These are phyloP conservation scores for Eupithecia exiguata DNA, from an alignment of 2,888 invertebrate genomes.

Conservation along the genomic window DNA sequence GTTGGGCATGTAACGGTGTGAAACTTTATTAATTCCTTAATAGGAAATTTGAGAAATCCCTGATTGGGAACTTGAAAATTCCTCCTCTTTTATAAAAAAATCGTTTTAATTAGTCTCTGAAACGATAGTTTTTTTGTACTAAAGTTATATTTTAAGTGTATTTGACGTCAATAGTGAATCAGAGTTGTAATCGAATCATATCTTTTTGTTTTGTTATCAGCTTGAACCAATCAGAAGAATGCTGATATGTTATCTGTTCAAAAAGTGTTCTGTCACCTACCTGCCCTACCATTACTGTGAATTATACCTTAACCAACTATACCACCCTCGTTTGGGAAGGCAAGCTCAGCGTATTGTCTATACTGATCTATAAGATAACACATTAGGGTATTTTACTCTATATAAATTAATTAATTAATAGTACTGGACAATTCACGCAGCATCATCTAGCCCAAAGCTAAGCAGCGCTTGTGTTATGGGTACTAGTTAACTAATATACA, in stretches of 20 bases:
- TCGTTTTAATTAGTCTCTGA: neutral
- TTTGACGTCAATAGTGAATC: neutral
- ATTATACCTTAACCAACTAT: neutral
- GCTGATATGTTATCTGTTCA: neutral
- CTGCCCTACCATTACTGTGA: neutral
- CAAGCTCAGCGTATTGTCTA: too few species aligned
- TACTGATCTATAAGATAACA: too few species aligned
- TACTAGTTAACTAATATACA: too few species aligned
- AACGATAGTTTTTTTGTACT: neutral
- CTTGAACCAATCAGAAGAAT: neutral
- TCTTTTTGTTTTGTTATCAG: neutral
- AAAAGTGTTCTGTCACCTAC: neutral
- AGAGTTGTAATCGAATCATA: neutral
- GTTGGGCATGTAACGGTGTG: neutral
- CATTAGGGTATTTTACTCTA: too few species aligned
- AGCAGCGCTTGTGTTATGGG: too few species aligned
- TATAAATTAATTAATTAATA: too few species aligned
- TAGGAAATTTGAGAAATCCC: neutral
- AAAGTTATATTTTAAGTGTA: neutral
- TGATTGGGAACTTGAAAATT: neutral
- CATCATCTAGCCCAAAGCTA: too few species aligned
- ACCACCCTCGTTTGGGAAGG: neutral
- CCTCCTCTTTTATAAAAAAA: neutral
- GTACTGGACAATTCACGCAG: too few species aligned
- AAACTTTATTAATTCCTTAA: neutral